These are phyloP conservation scores for Brachionus manjavacas DNA, from an alignment of 1,140 invertebrate genomes.

Conservation along the genomic window DNA sequence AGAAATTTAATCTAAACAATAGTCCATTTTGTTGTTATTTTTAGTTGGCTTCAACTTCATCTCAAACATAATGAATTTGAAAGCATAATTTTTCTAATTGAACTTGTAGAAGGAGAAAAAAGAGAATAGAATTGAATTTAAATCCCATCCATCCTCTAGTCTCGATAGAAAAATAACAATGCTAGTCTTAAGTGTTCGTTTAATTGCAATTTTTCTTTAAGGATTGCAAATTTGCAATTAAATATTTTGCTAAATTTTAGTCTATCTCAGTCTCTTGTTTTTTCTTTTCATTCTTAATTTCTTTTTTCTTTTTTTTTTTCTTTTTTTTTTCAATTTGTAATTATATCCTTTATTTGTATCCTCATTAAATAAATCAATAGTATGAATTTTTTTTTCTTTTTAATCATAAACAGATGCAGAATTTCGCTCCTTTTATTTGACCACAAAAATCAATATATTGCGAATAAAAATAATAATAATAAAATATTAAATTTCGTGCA, in stretches of 20 bases:
- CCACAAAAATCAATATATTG: neutral
- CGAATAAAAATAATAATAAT: neutral
- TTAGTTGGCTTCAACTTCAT: neutral
- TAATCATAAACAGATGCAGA: neutral
- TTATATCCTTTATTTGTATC: neutral
- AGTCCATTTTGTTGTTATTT: constrained; percentile 15
- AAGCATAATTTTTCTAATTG: neutral
- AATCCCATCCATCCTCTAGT: neutral
- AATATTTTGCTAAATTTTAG: neutral
- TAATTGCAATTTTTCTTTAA: neutral
- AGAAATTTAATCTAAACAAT: neutral
- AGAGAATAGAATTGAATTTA: neutral
- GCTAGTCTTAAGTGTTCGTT: neutral
- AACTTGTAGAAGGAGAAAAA: neutral
- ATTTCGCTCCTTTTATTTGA: neutral
- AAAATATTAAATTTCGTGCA: neutral
- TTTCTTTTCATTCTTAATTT: neutral
- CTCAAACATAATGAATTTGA: constrained; percentile 1
- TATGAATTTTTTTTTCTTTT: neutral
- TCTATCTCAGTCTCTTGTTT: neutral
- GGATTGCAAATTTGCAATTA: neutral
- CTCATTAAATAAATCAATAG: neutral
- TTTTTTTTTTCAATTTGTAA: neutral
- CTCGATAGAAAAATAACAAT: neutral
- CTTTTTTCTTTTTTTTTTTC: neutral